Conservation (phyloP, 2,797 vertebrate species). For the Amazona ochrocephala region DNA sequence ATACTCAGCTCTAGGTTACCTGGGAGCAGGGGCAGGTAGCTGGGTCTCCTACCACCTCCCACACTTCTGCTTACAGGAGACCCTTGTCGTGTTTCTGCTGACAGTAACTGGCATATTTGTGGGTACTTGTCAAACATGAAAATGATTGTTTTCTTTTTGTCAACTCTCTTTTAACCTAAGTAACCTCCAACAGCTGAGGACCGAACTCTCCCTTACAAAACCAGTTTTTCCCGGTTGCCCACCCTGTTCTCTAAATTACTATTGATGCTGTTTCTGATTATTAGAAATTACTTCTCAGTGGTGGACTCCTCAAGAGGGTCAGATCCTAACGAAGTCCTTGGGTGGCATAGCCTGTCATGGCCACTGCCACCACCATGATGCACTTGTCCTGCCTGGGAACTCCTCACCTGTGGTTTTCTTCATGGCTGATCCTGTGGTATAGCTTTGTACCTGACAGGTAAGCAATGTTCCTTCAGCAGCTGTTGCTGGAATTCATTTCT, state of each 20-base stretch:
- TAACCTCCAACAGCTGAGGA: neutral
- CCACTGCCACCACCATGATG: neutral
- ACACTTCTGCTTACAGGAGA: neutral
- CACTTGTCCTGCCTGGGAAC: neutral
- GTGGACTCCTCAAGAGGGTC: accelerated
- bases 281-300: neutral
- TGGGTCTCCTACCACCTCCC: neutral
- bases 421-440: neutral
- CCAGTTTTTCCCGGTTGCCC: neutral
- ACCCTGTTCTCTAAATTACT: neutral
- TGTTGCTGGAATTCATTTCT: neutral
- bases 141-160: neutral
- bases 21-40: neutral
- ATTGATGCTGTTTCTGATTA: neutral
- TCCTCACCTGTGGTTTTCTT: neutral
- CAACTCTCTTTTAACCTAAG: neutral
- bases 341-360: neutral
- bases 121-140: neutral
- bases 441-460: neutral
- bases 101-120: too few relatives aligned
- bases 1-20: neutral
- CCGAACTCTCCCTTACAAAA: neutral
- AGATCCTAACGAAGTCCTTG: neutral
- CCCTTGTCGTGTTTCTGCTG: neutral
- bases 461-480: neutral